phyloP scores from a whole-genome alignment of 2,888 invertebrate genomes.

The Acleris holmiana region DNA sequence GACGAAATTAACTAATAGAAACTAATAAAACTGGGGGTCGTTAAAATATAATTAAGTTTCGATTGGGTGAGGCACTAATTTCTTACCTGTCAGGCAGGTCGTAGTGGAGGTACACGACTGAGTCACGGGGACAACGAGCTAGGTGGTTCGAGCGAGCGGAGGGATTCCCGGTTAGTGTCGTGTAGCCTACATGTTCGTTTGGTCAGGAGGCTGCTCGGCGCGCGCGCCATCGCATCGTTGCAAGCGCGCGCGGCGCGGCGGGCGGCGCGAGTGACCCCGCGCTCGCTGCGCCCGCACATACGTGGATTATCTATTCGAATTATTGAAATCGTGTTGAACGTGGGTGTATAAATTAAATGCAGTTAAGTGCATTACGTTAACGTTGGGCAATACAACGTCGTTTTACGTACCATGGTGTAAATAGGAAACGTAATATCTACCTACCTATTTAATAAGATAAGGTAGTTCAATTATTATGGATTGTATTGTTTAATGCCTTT shows the following conservation, averaged over 20 bases:
- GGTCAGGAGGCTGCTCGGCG: slow-evolving; percentile 39
- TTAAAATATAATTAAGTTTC: slow-evolving; percentile 61
- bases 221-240: neutral
- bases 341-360: slow-evolving; percentile 55
- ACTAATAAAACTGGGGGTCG: slow-evolving; percentile 46
- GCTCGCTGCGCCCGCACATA: slow-evolving; percentile 23
- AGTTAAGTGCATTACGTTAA: slow-evolving; percentile 42
- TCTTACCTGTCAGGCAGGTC: slow-evolving; percentile 60
- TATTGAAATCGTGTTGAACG: slow-evolving; percentile 51
- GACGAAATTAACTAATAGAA: slow-evolving; percentile 41
- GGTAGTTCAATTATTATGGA: neutral
- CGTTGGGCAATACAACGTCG: slow-evolving; percentile 24
- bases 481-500: too few relatives aligned
- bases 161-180: slow-evolving; percentile 57
- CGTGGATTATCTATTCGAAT: slow-evolving; percentile 39
- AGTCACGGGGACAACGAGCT: slow-evolving; percentile 44
- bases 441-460: neutral
- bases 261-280: slow-evolving; percentile 28
- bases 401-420: neutral
- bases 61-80: slow-evolving; percentile 43
- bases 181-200: slow-evolving; percentile 50
- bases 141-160: slow-evolving; percentile 45
- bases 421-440: too few relatives aligned
- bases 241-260: slow-evolving; percentile 8
- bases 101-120: slow-evolving; percentile 60